Base-by-base conservation (phyloP, 2,797 vertebrate species). In the Enteromius unitaeniatus region DNA sequence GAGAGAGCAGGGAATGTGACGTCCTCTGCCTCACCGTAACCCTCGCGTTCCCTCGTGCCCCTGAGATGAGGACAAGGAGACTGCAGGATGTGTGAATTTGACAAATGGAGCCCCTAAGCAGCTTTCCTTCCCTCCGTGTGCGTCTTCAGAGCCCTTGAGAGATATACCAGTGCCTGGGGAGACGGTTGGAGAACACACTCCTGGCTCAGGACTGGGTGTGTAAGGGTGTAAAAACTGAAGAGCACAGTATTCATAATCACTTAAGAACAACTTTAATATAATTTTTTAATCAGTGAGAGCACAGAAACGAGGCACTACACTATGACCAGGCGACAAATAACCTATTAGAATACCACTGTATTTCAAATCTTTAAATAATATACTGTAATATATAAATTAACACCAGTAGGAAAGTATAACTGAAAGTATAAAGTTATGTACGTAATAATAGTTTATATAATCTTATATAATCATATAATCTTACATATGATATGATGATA, bases 21-120 rank as follows among this genome's bases (percentile, higher is more conserved):
- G 19, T 81, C 78, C 45, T 81, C 65, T 68, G 78, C 40, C 65
- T 77, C 28, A 23, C 42, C 3, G 31, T 53, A 70, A 78, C 82
- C 45, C 68, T 31, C 1, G 7, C 0, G 19, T 55, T 84, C 37
- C 51, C 53, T 72, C 3, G 42, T 65, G 42, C 70, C 76, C 14
- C 42, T 26, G 65, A 78, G 37, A 47, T 42, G 64, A 69, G 49
- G 45, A 72, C 23, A 62, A 73, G 53, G 75, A 62, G 80, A 49
- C 49, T 51, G 69, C 47, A 78, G 67, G 76, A 51, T 47, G 79
- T 68, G 79, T 21, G n/a, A 68, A 49, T 53, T 84, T 87, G 62
- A 85, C 60, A 82, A 86, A 87, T 84, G 72, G 70, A 85, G 62
- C 15, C 55, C 15, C 62, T 85, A 76, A 85, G 72, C 77, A 58